phyloP scores from a whole-genome alignment of 2,888 invertebrate species.

The Trachelus iudaicus region DNA sequence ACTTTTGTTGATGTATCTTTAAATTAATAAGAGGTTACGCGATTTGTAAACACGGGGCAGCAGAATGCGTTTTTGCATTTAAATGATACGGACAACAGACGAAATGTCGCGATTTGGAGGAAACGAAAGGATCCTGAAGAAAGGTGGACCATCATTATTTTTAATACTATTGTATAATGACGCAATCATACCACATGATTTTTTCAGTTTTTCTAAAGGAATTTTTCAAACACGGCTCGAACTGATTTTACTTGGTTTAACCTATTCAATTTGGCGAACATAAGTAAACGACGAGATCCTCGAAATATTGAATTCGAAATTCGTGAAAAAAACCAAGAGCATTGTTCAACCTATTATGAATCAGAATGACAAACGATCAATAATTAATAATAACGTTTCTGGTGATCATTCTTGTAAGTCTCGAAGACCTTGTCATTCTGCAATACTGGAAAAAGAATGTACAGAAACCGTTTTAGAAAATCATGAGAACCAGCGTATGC shows the following conservation, averaged over 20 bases:
- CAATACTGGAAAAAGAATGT: background rate
- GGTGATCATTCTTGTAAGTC: background rate
- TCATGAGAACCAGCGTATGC: background rate
- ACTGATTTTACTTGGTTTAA: background rate
- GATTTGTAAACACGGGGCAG: background rate
- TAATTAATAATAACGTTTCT: background rate
- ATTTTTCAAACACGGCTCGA: background rate
- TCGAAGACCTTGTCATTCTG: background rate
- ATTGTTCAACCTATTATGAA: background rate
- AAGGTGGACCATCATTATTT: background rate
- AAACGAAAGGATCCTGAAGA: background rate
- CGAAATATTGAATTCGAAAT: background rate
- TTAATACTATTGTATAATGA: background rate
- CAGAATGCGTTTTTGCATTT: background rate
- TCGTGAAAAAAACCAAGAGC: background rate
- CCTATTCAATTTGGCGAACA: background rate
- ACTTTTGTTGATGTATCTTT: background rate
- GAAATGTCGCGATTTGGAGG: background rate
- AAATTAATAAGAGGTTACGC: background rate
- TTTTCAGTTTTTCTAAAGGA: background rate
- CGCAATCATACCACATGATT: background rate
- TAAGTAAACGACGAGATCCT: background rate
- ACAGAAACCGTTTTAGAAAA: background rate
- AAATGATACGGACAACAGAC: background rate
- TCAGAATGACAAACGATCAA: background rate